Conservation (phyloP, 2,888 invertebrate genomes). For the Disparrhopalites patrizii region DNA sequence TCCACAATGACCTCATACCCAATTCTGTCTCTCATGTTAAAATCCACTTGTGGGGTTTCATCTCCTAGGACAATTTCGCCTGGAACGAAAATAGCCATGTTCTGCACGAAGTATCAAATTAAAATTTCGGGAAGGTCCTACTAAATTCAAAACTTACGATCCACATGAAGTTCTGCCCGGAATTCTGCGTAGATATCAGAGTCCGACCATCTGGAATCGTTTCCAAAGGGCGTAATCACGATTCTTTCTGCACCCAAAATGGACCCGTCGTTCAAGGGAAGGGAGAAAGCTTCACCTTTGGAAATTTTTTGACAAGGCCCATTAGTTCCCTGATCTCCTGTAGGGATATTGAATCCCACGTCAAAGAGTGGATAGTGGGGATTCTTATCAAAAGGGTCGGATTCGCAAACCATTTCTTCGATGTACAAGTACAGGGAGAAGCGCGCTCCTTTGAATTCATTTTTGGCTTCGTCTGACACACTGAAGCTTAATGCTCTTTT, state of each 20-base stretch:
- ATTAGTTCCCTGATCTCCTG: too few species aligned
- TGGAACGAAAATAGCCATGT: neutral
- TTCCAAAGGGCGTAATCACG: neutral
- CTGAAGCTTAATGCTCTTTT: neutral
- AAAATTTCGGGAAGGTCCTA: neutral
- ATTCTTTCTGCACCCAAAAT: neutral
- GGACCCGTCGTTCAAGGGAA: neutral
- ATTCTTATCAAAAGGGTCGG: neutral
- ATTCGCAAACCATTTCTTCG: neutral
- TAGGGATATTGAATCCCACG: neutral
- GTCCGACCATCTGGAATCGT: neutral
- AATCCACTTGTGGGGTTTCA: neutral
- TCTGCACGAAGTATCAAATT: neutral
- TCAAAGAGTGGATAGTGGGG: neutral
- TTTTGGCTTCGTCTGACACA: neutral
- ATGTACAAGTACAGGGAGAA: neutral
- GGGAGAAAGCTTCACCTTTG: neutral
- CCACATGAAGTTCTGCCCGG: neutral
- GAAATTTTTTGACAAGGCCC: too few species aligned
- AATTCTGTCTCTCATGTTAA: neutral
- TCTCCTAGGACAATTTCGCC: neutral
- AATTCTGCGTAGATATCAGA: neutral
- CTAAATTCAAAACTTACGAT: neutral
- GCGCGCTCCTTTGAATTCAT: neutral
- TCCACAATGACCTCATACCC: neutral